Evolutionary conservation across 2,113 vertebrate species (phyloP).

Genomic region (Corythaixoides concolor): DNA sequence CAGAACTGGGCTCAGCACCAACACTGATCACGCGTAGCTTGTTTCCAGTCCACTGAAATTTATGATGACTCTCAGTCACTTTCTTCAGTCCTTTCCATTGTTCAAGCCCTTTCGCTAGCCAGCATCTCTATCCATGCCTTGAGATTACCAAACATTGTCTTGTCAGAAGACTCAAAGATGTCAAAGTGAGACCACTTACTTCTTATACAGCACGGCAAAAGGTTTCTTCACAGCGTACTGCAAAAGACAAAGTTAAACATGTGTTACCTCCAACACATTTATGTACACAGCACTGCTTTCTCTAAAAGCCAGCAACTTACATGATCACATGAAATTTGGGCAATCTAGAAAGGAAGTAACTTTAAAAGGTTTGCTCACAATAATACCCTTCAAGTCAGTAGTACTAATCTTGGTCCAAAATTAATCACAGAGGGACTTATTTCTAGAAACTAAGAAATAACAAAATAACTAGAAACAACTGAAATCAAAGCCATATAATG

Average conservation of each 20-base stretch:
- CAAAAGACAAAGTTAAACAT: slow-evolving; percentile 32
- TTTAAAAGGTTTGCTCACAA: neutral
- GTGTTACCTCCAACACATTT: neutral
- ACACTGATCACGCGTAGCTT: fast-evolving
- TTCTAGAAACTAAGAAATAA: neutral
- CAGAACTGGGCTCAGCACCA: neutral
- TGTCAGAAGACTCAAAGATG: neutral
- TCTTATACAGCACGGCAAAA: slow-evolving; percentile 90
- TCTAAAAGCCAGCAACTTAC: neutral
- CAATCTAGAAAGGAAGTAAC: neutral
- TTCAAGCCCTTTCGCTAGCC: fast-evolving
- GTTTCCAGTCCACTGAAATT: neutral
- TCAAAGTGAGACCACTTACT: slow-evolving; percentile 78
- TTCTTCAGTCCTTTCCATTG: neutral
- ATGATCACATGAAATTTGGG: neutral
- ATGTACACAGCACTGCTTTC: neutral
- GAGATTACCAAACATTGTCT: neutral
- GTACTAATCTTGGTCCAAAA: neutral
- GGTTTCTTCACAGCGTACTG: slow-evolving; percentile 96
- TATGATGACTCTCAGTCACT: neutral
- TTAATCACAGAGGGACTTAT: neutral
- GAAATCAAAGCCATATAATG: neutral
- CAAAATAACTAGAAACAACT: neutral
- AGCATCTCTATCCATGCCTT: neutral
- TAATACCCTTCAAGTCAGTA: neutral